Conservation (phyloP, 2,797 vertebrate species). For the Gallinago nigripennis region DNA sequence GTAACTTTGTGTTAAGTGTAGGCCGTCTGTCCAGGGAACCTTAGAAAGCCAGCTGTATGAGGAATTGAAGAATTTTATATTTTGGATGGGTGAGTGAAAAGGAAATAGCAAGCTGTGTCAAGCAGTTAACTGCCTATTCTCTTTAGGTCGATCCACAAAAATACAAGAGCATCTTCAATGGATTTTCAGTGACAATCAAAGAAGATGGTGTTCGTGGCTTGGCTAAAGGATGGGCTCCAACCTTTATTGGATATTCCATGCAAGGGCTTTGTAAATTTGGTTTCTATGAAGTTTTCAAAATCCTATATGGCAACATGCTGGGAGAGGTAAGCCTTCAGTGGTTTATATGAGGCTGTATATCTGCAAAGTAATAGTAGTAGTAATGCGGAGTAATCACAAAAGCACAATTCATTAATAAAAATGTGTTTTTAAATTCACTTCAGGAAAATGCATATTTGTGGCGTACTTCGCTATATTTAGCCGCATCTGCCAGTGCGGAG, state of each 20-base stretch:
- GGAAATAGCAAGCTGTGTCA: not conserved
- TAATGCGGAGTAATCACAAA: not conserved
- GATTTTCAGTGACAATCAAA: slow-evolving; percentile 88
- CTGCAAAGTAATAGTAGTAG: not conserved
- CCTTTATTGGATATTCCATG: slow-evolving; percentile 96
- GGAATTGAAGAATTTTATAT: not conserved
- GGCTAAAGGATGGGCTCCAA: slow-evolving; percentile 96
- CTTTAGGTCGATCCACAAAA: slow-evolving; percentile 91
- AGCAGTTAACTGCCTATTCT: not conserved
- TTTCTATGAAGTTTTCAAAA: slow-evolving; percentile 97
- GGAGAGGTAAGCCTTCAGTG: slow-evolving; percentile 85
- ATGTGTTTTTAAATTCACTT: not conserved
- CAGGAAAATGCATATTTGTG: slow-evolving; percentile 95
- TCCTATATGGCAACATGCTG: slow-evolving; percentile 89
- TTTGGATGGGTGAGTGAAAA: accelerated
- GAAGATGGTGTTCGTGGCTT: slow-evolving; percentile 93
- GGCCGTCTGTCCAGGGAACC: not conserved
- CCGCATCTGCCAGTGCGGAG: slow-evolving; percentile 95
- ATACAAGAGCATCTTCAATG: slow-evolving; percentile 93
- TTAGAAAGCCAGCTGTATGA: not conserved
- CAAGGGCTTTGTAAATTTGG: slow-evolving; percentile 98
- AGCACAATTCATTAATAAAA: not conserved
- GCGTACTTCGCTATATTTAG: slow-evolving; percentile 95
- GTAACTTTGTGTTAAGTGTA: not conserved
- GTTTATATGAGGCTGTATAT: not conserved